Evolutionary conservation across 2,113 vertebrate species (phyloP).

Genomic region (Rhabdomys dilectus): DNA sequence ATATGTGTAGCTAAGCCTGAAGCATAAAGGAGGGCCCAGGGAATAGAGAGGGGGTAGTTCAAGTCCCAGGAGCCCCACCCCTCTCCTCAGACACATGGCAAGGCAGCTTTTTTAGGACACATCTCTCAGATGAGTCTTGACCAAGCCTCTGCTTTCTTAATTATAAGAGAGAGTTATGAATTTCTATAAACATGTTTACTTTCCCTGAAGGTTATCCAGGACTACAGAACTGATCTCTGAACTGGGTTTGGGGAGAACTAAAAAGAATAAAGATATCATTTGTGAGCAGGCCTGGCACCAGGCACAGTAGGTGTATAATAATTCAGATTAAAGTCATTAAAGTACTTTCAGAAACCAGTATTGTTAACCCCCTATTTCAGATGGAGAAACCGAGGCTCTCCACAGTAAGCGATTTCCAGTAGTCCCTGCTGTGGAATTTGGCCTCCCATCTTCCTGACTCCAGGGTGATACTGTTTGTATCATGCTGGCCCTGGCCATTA

Average conservation of each 20-base stretch:
- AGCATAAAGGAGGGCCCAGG: not conserved
- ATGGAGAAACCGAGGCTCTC: not conserved
- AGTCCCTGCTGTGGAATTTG: not conserved
- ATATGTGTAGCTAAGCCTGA: not conserved
- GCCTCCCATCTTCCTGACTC: not conserved
- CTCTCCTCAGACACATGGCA: not conserved
- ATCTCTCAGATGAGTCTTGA: not conserved
- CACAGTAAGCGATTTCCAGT: not conserved
- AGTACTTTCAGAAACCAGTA: not conserved
- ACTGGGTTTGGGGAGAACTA: not conserved
- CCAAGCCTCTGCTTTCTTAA: not conserved
- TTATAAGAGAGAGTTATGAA: not conserved
- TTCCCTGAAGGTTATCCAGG: not conserved
- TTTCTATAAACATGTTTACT: not conserved
- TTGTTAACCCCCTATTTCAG: not conserved
- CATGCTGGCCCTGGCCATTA: not conserved
- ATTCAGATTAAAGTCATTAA: not conserved
- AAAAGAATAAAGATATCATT: not conserved
- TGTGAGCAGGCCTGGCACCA: not conserved
- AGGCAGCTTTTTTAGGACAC: not conserved
- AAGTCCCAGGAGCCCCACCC: not conserved
- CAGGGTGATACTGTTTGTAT: not conserved
- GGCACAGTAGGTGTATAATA: accelerated
- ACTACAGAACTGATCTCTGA: not conserved
- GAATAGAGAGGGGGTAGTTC: accelerated